Evolutionary conservation across 2,797 vertebrate genomes (phyloP).

Genomic region (Triplophysa yarkandensis): DNA sequence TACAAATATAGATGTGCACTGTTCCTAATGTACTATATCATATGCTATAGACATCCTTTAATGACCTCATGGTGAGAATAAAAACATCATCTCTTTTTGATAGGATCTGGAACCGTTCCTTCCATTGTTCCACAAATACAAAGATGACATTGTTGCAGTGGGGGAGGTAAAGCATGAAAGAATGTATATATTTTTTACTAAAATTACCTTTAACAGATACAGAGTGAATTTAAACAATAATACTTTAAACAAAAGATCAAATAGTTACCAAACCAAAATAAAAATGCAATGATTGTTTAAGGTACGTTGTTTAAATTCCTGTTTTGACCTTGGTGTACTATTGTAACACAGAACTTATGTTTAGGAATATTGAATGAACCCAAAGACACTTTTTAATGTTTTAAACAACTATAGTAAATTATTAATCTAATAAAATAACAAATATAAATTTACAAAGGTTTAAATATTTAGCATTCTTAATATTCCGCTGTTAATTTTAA

Average conservation of each 20-base stretch:
- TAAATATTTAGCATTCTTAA: neutral
- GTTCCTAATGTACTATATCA: neutral
- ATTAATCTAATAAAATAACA: neutral
- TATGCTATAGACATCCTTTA: neutral
- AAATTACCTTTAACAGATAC: neutral
- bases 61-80: neutral
- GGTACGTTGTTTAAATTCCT: neutral
- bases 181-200: neutral
- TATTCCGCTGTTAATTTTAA: neutral
- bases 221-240: neutral
- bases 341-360: neutral
- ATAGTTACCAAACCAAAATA: neutral
- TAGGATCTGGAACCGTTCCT: slow-evolving; percentile 68
- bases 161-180: slow-evolving; percentile 58
- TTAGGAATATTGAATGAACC: neutral
- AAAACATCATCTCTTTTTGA: slow-evolving; percentile 28
- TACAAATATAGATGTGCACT: slow-evolving; percentile 1
- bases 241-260: neutral
- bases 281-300: neutral
- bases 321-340: neutral
- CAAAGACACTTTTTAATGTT: neutral
- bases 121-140: slow-evolving; percentile 62
- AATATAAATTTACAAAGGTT: neutral
- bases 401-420: neutral
- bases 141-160: slow-evolving; percentile 59